Evolutionary conservation across 2,888 invertebrate genomes (phyloP).

Genomic region (Spodoptera littoralis): DNA sequence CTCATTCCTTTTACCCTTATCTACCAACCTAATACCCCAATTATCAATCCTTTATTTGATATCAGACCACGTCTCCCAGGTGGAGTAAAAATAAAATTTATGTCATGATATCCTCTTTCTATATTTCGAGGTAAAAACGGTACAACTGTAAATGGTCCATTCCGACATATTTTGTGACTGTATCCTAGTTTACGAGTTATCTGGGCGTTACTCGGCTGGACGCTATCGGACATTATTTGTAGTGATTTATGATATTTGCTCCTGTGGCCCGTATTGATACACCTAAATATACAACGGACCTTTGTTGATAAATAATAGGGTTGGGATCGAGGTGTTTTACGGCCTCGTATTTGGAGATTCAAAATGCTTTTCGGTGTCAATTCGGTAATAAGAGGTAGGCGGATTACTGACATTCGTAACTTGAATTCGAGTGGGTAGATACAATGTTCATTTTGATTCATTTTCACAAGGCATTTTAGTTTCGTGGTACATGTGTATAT

Average conservation of each 20-base stretch:
- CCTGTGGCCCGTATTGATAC: conserved; percentile 52
- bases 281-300: conserved; percentile 46
- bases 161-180: conserved; percentile 50
- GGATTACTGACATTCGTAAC: conserved; percentile 6
- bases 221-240: conserved; percentile 64
- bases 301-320: conserved; percentile 48
- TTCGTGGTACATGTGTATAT: too few species aligned
- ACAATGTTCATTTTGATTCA: background rate
- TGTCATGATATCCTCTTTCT: conserved; percentile 40
- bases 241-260: conserved; percentile 66
- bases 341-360: conserved; percentile 36
- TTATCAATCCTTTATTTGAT: conserved; percentile 27
- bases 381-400: conserved; percentile 8
- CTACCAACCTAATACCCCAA: conserved; percentile 10
- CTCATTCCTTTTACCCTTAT: conserved; percentile 2
- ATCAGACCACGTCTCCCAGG: conserved; percentile 33
- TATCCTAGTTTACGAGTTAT: conserved; percentile 64
- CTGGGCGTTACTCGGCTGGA: conserved; percentile 55
- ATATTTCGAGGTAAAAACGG: conserved; percentile 35
- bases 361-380: conserved; percentile 24
- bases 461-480: background rate
- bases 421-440: background rate
- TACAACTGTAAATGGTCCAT: conserved; percentile 43
- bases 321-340: conserved; percentile 47
- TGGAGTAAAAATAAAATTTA: conserved; percentile 57